Conservation (phyloP, 2,797 vertebrate species). For the Phoebastria nigripes region DNA sequence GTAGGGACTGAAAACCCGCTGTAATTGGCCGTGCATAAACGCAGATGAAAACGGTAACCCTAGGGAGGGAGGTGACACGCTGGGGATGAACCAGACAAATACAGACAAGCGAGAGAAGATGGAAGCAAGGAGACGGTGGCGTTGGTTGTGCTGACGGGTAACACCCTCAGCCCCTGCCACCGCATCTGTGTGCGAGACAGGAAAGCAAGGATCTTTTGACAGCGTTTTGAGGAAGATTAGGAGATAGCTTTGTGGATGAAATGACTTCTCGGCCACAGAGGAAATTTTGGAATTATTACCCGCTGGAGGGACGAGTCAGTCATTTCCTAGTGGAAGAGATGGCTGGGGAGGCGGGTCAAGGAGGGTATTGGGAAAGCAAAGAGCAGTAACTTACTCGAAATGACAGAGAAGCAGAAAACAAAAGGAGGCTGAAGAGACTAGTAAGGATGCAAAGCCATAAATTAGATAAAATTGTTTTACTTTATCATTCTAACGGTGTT, state of each 20-base stretch:
- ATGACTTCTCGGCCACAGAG: neutral
- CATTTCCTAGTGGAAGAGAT: neutral
- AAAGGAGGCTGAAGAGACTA: neutral
- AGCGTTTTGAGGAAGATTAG: neutral
- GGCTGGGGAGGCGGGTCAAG: neutral
- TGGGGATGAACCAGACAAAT: neutral
- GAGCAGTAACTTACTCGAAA: neutral
- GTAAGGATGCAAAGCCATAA: neutral
- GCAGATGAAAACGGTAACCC: neutral
- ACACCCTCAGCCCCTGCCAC: accelerated
- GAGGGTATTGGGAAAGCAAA: neutral
- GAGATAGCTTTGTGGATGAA: neutral
- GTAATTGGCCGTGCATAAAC: neutral
- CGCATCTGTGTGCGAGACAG: accelerated
- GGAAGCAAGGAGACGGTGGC: accelerated
- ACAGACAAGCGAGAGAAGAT: neutral
- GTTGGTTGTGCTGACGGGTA: neutral
- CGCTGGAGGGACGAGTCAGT: accelerated
- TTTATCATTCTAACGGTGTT: neutral
- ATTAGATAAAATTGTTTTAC: neutral
- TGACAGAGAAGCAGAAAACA: neutral
- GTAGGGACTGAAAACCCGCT: neutral
- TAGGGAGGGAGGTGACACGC: neutral
- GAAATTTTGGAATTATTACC: neutral
- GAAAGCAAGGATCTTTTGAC: neutral